Evolutionary conservation across 2,113 vertebrate species (phyloP).

Genomic region (Nibea coibor): DNA sequence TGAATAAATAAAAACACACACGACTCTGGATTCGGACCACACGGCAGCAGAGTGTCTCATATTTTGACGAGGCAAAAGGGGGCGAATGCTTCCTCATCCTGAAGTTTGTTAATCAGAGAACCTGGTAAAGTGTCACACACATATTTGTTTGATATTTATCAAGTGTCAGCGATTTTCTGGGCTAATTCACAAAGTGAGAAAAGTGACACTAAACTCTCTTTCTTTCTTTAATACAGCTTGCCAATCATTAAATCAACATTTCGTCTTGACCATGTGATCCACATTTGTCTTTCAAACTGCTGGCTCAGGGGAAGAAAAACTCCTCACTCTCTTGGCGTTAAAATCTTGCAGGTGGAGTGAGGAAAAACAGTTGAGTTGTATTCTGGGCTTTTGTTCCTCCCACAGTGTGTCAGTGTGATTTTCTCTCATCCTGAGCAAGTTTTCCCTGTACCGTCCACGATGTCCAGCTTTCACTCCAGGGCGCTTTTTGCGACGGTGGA

Average conservation of each 20-base stretch:
- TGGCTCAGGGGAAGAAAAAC: background rate
- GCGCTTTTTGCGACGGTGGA: background rate
- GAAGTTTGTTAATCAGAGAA: background rate
- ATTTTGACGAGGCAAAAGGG: slow-evolving; percentile 11
- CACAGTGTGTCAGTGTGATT: background rate
- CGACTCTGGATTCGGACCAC: background rate
- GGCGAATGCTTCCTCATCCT: background rate
- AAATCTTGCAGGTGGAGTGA: background rate
- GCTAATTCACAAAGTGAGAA: slow-evolving; percentile 3
- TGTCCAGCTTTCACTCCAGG: background rate
- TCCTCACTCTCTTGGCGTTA: background rate
- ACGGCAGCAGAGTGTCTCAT: background rate
- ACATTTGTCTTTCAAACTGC: too few species aligned
- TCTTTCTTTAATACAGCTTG: background rate
- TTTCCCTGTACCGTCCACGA: too few species aligned
- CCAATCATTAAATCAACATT: background rate
- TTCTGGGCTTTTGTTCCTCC: background rate
- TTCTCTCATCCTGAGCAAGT: background rate
- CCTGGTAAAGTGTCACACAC: too few species aligned
- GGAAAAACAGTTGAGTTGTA: background rate
- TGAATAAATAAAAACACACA: background rate
- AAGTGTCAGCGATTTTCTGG: background rate
- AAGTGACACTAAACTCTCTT: too few species aligned
- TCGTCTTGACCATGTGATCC: background rate
- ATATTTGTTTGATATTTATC: too few species aligned